These are phyloP conservation scores for Camelus bactrianus DNA, from an alignment of 2,113 vertebrate genomes.

Conservation along the genomic window DNA sequence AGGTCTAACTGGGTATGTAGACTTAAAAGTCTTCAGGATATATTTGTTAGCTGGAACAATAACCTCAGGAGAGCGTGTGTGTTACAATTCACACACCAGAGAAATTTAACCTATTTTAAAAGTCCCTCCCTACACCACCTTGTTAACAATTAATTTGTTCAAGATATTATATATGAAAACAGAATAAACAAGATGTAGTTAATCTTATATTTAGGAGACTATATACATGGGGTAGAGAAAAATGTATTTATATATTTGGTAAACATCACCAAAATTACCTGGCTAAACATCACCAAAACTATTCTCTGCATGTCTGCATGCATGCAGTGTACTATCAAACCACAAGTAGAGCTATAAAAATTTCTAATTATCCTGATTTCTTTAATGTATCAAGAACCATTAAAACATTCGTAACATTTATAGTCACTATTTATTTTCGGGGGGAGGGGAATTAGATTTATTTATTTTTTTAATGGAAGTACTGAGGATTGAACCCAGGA, in stretches of 20 bases:
- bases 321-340: not conserved
- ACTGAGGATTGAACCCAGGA: too few species aligned
- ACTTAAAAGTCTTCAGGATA: not conserved
- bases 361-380: not conserved
- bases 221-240: not conserved
- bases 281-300: not conserved
- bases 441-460: too few species aligned
- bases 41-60: not conserved
- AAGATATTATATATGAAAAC: not conserved
- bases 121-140: not conserved
- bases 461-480: too few species aligned
- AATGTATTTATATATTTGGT: not conserved
- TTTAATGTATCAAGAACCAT: not conserved
- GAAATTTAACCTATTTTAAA: conserved; percentile 14
- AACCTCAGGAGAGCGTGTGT: not conserved
- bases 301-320: not conserved
- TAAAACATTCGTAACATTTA: not conserved
- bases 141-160: not conserved
- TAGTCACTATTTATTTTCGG: not conserved
- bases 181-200: not conserved
- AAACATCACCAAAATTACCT: not conserved
- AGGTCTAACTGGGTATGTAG: not conserved
- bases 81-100: not conserved
- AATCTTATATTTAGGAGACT: not conserved
- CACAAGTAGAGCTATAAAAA: not conserved